These are phyloP conservation scores for Morpho helenor DNA, from an alignment of 2,888 invertebrate genomes.

Conservation along the genomic window DNA sequence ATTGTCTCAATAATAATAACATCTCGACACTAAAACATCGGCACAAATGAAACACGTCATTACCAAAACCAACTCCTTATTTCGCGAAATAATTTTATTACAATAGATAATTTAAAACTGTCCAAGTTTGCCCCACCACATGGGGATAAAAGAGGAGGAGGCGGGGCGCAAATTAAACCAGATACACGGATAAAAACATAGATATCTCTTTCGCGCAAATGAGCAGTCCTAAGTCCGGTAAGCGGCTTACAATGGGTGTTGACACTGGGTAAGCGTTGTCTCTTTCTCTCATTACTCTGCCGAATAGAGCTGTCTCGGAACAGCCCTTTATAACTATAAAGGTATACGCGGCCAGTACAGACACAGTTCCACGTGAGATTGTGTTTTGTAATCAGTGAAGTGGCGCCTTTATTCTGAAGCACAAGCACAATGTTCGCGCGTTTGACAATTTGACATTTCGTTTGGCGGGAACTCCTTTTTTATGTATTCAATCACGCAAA, in stretches of 20 bases:
- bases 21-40: slow-evolving; percentile 42
- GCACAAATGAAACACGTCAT: slow-evolving; percentile 74
- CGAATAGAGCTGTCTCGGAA: slow-evolving; percentile 54
- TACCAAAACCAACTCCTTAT: slow-evolving; percentile 77
- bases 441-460: slow-evolving; percentile 73
- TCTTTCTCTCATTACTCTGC: slow-evolving; percentile 44
- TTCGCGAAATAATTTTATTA: slow-evolving; percentile 77
- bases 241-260: slow-evolving; percentile 73
- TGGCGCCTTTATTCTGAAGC: slow-evolving; percentile 69
- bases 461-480: slow-evolving; percentile 67
- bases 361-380: slow-evolving; percentile 72
- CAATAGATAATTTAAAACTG: slow-evolving; percentile 79
- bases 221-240: slow-evolving; percentile 71
- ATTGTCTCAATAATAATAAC: neutral
- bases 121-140: slow-evolving; percentile 71
- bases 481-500: slow-evolving; percentile 42
- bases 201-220: slow-evolving; percentile 68
- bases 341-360: slow-evolving; percentile 55
- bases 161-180: slow-evolving; percentile 60
- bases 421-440: slow-evolving; percentile 68
- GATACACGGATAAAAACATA: slow-evolving; percentile 50
- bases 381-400: slow-evolving; percentile 77
- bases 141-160: slow-evolving; percentile 65
- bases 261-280: slow-evolving; percentile 50
- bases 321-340: slow-evolving; percentile 67